Conservation (phyloP, 2,113 vertebrate genomes). For the Otocyon megalotis region DNA sequence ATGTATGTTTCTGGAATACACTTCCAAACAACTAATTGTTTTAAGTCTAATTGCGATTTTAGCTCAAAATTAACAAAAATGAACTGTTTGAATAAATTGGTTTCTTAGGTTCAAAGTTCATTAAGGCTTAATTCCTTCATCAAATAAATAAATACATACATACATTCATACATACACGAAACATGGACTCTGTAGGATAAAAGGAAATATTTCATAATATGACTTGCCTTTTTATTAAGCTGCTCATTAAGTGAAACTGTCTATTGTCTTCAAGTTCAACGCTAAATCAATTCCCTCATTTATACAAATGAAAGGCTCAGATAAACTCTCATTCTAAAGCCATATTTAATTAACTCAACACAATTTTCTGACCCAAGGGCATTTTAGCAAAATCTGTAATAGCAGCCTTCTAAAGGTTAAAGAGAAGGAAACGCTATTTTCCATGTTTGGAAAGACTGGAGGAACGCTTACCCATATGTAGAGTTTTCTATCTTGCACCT, state of each 20-base stretch:
- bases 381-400: not conserved
- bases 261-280: constrained; percentile 13
- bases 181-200: not conserved
- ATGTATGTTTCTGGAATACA: constrained; percentile 10
- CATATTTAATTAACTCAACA: constrained; percentile 5
- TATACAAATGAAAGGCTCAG: constrained; percentile 28
- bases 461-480: not conserved
- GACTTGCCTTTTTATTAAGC: constrained; percentile 14
- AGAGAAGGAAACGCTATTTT: not conserved
- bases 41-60: constrained; percentile 36
- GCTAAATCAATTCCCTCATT: constrained; percentile 12
- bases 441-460: not conserved
- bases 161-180: not conserved
- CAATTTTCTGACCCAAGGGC: constrained; percentile 13
- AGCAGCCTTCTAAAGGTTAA: not conserved
- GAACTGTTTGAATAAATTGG: constrained; percentile 38
- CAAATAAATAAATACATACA: not conserved
- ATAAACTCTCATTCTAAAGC: constrained; percentile 45
- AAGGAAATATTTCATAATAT: constrained; percentile 21
- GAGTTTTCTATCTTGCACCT: not conserved
- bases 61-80: constrained; percentile 57
- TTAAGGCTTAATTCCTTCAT: constrained; percentile 14
- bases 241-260: constrained; percentile 37
- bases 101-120: constrained; percentile 29
- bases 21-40: not conserved